Conservation (phyloP, 2,888 invertebrate species). For the Tipula helvola region DNA sequence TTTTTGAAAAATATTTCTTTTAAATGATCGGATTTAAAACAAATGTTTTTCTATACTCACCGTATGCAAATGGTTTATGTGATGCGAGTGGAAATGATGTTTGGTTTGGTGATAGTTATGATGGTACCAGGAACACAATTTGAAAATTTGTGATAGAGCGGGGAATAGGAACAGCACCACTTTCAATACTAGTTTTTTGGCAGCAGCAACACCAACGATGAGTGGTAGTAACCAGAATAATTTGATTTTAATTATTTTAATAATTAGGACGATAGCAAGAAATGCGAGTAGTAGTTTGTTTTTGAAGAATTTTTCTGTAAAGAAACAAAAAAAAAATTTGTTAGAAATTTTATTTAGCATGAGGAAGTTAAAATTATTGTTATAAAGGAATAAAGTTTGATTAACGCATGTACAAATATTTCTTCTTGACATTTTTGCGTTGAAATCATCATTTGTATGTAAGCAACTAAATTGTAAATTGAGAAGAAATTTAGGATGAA, state of each 20-base stretch:
- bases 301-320: constrained; percentile 64
- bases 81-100: constrained; percentile 70
- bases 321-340: constrained; percentile 12
- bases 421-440: not conserved
- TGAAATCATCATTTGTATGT: not conserved
- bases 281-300: constrained; percentile 63
- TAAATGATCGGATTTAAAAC: not conserved
- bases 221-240: constrained; percentile 67
- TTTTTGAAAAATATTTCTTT: not conserved
- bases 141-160: constrained; percentile 69
- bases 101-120: constrained; percentile 59
- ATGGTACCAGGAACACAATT: constrained; percentile 72
- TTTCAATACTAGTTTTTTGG: constrained; percentile 73
- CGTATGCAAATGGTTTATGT: constrained; percentile 64
- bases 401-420: not conserved
- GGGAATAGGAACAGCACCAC: constrained; percentile 71
- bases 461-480: too few species aligned
- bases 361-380: not conserved
- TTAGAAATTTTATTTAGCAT: not conserved
- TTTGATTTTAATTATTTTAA: constrained; percentile 69
- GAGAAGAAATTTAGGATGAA: too few species aligned
- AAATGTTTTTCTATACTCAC: constrained; percentile 24
- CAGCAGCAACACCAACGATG: constrained; percentile 65
- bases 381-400: not conserved
- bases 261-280: constrained; percentile 59